Percentiles rank a stretch among this genome's conserved stretches.
These are phyloP conservation scores for Liasis olivaceus DNA, from an alignment of 2,797 vertebrate genomes.

Conservation along the genomic window DNA sequence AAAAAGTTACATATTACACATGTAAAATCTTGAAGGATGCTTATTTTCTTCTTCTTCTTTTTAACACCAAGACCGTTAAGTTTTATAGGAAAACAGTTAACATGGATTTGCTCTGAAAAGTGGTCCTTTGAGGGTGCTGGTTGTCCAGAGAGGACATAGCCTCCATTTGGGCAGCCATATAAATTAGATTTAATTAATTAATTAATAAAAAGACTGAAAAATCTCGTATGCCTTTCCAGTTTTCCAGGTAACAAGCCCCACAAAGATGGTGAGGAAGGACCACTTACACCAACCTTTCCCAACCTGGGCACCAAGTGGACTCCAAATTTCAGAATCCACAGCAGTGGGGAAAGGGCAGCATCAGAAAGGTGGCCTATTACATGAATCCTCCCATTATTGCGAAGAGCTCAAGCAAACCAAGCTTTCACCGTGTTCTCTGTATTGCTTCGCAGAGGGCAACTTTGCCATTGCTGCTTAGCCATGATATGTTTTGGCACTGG, in stretches of 20 bases:
- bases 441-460: neutral
- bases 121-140: slow-evolving; percentile 56
- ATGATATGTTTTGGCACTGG: too few species aligned
- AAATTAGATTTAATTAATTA: too few species aligned
- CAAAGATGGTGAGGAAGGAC: neutral
- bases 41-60: neutral
- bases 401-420: neutral
- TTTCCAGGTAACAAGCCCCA: neutral
- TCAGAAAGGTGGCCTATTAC: neutral
- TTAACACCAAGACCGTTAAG: neutral
- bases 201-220: neutral
- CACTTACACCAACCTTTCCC: neutral
- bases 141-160: neutral
- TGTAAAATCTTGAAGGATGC: neutral
- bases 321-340: too few species aligned
- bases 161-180: too few species aligned
- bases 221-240: neutral
- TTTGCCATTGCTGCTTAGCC: too few species aligned
- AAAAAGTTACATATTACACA: neutral
- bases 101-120: slow-evolving; percentile 66
- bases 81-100: slow-evolving; percentile 75
- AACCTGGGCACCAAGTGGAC: too few species aligned
- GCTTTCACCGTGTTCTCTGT: neutral
- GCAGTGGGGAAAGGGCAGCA: too few species aligned
- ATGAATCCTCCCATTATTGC: neutral